These are phyloP conservation scores for Eira barbara DNA, from an alignment of 2,113 vertebrate species.

Conservation along the genomic window DNA sequence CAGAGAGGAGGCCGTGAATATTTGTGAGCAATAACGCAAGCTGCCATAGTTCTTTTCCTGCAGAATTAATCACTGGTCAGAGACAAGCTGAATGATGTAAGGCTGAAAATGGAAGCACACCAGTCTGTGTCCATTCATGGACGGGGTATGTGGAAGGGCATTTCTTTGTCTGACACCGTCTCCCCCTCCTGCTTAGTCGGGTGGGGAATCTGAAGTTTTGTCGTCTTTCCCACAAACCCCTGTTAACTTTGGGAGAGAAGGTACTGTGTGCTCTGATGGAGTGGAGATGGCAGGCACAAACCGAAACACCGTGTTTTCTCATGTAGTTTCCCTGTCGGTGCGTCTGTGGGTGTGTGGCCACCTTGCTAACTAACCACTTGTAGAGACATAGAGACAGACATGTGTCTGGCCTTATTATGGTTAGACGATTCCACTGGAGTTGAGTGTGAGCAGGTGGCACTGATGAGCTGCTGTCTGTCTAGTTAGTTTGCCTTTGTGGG, in stretches of 20 bases:
- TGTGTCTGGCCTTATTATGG: slow-evolving; percentile 81
- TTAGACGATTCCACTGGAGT: slow-evolving; percentile 41
- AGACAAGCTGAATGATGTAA: slow-evolving; percentile 14
- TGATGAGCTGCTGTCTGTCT: slow-evolving; percentile 80
- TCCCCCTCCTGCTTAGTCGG: slow-evolving; percentile 40
- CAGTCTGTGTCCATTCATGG: neutral
- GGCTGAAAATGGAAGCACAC: neutral
- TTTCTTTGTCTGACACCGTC: neutral
- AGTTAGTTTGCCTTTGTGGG: slow-evolving; percentile 75
- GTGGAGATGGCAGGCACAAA: slow-evolving; percentile 73
- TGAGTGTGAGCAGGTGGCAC: slow-evolving; percentile 61
- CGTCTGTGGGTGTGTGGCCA: slow-evolving; percentile 34
- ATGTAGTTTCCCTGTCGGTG: slow-evolving; percentile 65
- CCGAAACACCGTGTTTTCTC: slow-evolving; percentile 66
- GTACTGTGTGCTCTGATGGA: slow-evolving; percentile 64
- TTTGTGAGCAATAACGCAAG: neutral
- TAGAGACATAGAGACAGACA: slow-evolving; percentile 78
- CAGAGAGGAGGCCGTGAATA: neutral
- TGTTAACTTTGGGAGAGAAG: slow-evolving; percentile 73
- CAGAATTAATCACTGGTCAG: neutral
- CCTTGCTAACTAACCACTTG: slow-evolving; percentile 79
- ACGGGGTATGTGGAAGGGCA: neutral
- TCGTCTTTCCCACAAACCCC: slow-evolving; percentile 26
- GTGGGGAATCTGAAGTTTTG: neutral
- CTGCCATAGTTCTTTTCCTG: neutral